These are phyloP conservation scores for Bungarus multicinctus DNA, from an alignment of 2,113 vertebrate species.

Conservation along the genomic window DNA sequence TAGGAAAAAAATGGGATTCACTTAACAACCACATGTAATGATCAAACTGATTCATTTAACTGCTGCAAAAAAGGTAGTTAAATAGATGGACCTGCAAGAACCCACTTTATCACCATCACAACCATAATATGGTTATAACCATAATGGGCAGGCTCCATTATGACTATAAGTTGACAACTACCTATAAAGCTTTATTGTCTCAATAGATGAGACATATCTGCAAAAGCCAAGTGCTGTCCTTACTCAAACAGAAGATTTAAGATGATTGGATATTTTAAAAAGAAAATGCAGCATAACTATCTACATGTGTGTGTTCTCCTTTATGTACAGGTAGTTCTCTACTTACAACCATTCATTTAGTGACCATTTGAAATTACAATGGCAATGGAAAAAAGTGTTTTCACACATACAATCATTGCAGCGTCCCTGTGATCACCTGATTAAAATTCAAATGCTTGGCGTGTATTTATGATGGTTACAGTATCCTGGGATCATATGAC, in stretches of 20 bases:
- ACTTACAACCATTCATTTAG: background rate
- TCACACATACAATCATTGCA: background rate
- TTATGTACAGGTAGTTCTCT: background rate
- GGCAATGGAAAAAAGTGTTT: background rate
- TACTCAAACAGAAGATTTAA: background rate
- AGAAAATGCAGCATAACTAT: background rate
- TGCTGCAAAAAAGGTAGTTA: background rate
- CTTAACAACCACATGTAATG: background rate
- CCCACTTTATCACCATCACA: background rate
- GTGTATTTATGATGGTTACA: background rate
- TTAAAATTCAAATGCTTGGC: background rate
- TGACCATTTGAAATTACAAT: background rate
- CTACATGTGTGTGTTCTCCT: background rate
- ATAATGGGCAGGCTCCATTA: background rate
- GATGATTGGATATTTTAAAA: background rate
- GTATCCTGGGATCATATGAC: background rate
- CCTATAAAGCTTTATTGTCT: background rate
- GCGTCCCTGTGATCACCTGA: background rate
- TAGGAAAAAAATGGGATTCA: background rate
- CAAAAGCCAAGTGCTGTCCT: background rate
- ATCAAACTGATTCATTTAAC: background rate
- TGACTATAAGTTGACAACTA: background rate
- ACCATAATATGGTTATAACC: background rate
- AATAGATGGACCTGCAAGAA: background rate
- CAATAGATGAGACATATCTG: background rate